Conservation (phyloP, 37 sponge, comb jelly and placozoan genomes). For the Aplysina aerophoba region DNA sequence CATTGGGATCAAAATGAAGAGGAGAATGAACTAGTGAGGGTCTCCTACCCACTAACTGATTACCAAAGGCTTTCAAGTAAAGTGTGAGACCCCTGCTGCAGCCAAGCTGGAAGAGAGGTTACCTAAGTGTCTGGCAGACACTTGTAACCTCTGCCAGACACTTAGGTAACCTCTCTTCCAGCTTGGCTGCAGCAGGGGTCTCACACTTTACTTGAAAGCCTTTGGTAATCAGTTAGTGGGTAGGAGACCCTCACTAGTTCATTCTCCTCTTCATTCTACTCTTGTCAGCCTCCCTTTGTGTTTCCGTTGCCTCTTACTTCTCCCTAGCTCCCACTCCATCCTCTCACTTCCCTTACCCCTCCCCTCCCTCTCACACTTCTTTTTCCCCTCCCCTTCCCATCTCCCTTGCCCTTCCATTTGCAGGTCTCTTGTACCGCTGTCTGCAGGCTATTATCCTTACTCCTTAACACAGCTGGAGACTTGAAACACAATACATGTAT, state of each 20-base stretch:
- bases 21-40: neutral
- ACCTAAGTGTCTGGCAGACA: too few species aligned
- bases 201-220: too few species aligned
- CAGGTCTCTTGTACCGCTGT: neutral
- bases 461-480: neutral
- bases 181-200: too few species aligned
- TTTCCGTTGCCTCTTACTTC: neutral
- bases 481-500: neutral
- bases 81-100: too few species aligned
- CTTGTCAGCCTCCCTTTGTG: neutral
- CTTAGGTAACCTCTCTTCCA: too few species aligned
- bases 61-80: too few species aligned
- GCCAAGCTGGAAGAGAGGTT: too few species aligned
- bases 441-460: neutral
- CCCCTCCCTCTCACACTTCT: neutral
- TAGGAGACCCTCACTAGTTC: neutral
- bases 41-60: neutral
- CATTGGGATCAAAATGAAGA: neutral
- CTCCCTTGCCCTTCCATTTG: neutral
- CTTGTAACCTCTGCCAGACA: too few species aligned
- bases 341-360: neutral
- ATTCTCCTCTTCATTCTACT: neutral
- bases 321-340: neutral
- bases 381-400: neutral
- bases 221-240: neutral